These are phyloP conservation scores for Drosophila diplacantha DNA, from an alignment of 2,888 invertebrate species.

Conservation along the genomic window DNA sequence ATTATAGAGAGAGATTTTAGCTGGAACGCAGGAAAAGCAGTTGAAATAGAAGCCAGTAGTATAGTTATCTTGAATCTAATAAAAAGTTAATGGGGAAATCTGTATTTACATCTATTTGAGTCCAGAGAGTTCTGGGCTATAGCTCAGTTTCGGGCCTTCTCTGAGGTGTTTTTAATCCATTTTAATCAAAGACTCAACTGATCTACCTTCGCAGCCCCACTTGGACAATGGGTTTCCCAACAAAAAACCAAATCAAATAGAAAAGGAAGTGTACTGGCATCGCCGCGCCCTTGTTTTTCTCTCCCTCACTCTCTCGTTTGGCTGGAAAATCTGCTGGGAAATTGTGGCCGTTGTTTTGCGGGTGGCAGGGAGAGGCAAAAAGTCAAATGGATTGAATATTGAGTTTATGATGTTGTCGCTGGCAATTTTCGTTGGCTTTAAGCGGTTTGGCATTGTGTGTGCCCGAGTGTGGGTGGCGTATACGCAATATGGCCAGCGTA, in stretches of 20 bases:
- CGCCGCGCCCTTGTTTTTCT: slow-evolving; percentile 6
- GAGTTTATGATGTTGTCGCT: slow-evolving; percentile 68
- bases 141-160: background rate
- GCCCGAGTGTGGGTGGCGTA: slow-evolving; percentile 47
- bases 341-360: slow-evolving; percentile 1
- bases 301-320: background rate
- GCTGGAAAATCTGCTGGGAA: slow-evolving; percentile 8
- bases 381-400: slow-evolving; percentile 71
- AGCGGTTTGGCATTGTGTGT: slow-evolving; percentile 58
- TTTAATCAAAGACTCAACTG: background rate
- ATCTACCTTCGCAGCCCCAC: background rate
- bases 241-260: slow-evolving; percentile 21
- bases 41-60: no score
- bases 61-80: no score
- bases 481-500: slow-evolving; percentile 55
- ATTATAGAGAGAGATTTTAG: background rate
- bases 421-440: slow-evolving; percentile 69
- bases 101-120: background rate
- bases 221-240: slow-evolving; percentile 2
- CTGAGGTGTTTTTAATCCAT: background rate
- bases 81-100: background rate
- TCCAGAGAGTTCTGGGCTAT: background rate
- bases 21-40: no score
- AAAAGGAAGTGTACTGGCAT: slow-evolving; percentile 17
- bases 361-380: slow-evolving; percentile 46